A percentile compares a stretch with the other conserved stretches of the same genome.
Conservation (phyloP, 35 echinoderm and acorn worm species). For the Ptychodera flava region DNA sequence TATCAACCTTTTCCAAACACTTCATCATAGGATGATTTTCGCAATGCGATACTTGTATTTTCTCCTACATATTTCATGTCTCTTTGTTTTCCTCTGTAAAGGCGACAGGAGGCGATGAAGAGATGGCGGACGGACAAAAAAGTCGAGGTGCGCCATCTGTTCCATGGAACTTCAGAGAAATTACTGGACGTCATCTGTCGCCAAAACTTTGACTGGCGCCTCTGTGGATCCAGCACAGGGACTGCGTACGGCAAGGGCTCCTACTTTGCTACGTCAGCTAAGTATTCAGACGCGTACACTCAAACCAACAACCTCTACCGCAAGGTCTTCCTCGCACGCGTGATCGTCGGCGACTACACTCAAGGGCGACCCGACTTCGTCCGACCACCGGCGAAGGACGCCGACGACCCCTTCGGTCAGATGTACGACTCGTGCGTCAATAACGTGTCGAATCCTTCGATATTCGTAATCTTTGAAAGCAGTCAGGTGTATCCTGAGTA, state of each 20-base stretch:
- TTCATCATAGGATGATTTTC: not conserved
- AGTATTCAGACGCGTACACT: not conserved
- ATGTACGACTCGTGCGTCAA: conserved; percentile 8
- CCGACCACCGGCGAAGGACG: not conserved
- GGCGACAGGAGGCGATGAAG: not conserved
- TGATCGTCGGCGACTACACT: not conserved
- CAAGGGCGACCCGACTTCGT: not conserved
- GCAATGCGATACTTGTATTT: not conserved
- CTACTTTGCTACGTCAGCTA: not conserved
- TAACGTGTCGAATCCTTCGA: not conserved
- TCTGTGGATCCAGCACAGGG: not conserved
- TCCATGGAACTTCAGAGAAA: not conserved
- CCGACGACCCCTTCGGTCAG: no score
- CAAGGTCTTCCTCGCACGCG: not conserved
- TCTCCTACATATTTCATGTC: no score
- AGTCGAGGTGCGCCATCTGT: not conserved
- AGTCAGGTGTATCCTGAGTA: conserved; percentile 4
- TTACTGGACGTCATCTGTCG: not conserved
- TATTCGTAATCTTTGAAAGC: conserved; percentile 3
- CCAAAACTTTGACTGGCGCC: not conserved
- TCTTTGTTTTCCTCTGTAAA: not conserved
- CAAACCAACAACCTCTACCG: not conserved
- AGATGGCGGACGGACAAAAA: not conserved
- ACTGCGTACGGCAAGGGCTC: not conserved
- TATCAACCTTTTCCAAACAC: not conserved